Evolutionary conservation across 92 coral and sea anemone species (phyloP).

Genomic region (Porites divaricata): DNA sequence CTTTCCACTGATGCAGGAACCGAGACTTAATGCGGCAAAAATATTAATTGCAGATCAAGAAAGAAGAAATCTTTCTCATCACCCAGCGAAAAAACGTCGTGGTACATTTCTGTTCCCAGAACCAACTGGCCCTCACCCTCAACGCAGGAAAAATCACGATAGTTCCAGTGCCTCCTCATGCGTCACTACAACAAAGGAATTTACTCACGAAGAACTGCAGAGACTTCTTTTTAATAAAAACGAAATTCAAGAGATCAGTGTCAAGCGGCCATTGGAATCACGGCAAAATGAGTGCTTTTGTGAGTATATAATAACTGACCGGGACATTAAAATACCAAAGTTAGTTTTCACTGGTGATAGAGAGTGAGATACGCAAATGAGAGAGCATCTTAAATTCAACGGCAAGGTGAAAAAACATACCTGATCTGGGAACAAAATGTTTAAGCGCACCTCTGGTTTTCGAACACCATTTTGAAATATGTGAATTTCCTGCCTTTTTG

Average conservation of each 20-base stretch:
- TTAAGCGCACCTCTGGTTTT: no score
- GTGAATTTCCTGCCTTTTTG: no score
- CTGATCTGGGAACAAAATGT: no score
- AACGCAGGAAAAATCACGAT: background rate
- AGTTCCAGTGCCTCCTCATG: slow-evolving; percentile 12
- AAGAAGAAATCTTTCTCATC: background rate
- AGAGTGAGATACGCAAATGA: no score
- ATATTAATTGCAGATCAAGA: background rate
- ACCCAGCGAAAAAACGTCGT: slow-evolving; percentile 12
- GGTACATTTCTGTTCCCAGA: no score
- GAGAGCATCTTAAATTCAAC: no score
- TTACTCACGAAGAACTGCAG: slow-evolving; percentile 13
- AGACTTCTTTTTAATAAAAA: slow-evolving; percentile 2
- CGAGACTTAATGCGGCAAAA: background rate
- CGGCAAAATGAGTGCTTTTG: slow-evolving; percentile 26
- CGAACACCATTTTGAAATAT: no score
- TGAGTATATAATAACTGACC: slow-evolving; percentile 10
- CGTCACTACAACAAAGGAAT: background rate
- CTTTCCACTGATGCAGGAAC: background rate
- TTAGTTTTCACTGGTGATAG: no score
- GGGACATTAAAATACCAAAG: no score
- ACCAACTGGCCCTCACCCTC: no score
- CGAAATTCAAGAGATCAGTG: background rate
- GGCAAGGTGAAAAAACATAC: no score
- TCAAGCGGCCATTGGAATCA: background rate